Evolutionary conservation across 2,888 invertebrate species (phyloP).

Genomic region (Polylopha cassiicola): DNA sequence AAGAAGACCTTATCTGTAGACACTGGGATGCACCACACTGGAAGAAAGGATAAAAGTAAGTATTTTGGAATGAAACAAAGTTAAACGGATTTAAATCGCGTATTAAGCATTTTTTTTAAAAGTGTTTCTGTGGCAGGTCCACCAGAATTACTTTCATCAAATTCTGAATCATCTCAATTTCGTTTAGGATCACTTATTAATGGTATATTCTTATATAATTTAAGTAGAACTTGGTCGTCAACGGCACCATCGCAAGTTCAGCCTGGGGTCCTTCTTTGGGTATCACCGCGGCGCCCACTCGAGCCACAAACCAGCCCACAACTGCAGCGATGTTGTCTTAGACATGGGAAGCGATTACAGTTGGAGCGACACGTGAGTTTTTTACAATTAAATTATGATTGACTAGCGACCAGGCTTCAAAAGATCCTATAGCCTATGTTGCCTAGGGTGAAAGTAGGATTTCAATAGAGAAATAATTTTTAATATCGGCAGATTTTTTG

Average conservation of each 20-base stretch:
- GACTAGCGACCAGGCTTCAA: not conserved
- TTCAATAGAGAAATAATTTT: no score
- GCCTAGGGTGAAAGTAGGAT: no score
- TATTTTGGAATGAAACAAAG: constrained; percentile 20
- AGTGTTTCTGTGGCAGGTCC: no score
- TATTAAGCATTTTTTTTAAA: constrained; percentile 1
- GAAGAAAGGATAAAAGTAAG: constrained; percentile 59
- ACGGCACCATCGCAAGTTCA: constrained; percentile 68
- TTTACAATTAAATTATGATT: not conserved
- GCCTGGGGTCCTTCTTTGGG: constrained; percentile 68
- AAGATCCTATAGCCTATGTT: no score
- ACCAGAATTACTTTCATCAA: no score
- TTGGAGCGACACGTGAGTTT: constrained; percentile 65
- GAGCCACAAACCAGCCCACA: constrained; percentile 42
- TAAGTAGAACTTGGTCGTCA: constrained; percentile 32
- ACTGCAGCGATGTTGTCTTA: constrained; percentile 61
- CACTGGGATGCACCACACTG: constrained; percentile 74
- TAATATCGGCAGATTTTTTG: no score
- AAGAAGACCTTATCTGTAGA: constrained; percentile 73
- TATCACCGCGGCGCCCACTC: constrained; percentile 45
- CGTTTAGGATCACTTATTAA: no score
- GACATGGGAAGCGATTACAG: constrained; percentile 70
- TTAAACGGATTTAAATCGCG: not conserved
- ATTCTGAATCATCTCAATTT: no score
- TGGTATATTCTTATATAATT: not conserved